Conservation (phyloP, 2,797 vertebrate genomes). For the Molossus molossus region DNA sequence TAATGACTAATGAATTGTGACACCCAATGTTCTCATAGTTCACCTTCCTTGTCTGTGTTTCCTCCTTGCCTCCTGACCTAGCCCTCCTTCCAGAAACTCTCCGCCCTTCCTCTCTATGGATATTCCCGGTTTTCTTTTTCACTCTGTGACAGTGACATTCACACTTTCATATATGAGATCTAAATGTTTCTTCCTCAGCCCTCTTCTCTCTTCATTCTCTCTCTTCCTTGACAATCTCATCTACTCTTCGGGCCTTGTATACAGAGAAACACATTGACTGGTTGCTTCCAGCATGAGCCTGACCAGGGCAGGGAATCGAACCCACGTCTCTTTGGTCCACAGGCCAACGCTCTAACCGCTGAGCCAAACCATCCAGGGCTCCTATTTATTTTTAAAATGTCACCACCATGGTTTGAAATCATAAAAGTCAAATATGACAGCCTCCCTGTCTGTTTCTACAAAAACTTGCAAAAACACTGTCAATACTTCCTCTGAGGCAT, state of each 20-base stretch:
- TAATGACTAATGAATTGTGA: slow-evolving; percentile 78
- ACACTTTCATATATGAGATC: background rate
- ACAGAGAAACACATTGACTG: background rate
- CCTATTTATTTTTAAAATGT: slow-evolving; percentile 10
- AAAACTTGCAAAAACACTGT: slow-evolving; percentile 2
- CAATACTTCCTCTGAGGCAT: background rate
- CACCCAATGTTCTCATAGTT: slow-evolving; percentile 58
- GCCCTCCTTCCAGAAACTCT: slow-evolving; percentile 66
- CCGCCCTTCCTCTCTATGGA: slow-evolving; percentile 33
- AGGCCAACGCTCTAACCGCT: too few species aligned
- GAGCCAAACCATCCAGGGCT: background rate
- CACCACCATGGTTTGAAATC: background rate
- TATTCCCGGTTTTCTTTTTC: slow-evolving; percentile 19
- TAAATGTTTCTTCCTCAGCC: background rate
- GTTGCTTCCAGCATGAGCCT: too few species aligned
- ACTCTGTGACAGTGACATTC: background rate
- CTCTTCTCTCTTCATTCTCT: background rate
- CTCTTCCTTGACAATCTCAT: background rate
- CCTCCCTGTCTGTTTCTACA: background rate
- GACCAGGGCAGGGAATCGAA: too few species aligned
- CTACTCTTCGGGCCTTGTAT: background rate
- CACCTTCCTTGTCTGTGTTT: slow-evolving; percentile 53
- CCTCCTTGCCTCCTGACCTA: background rate
- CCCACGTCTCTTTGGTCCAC: too few species aligned
- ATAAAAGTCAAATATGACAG: background rate